phyloP scores from a whole-genome alignment of 2,888 invertebrate genomes.

The Schrankia costaestrigalis region DNA sequence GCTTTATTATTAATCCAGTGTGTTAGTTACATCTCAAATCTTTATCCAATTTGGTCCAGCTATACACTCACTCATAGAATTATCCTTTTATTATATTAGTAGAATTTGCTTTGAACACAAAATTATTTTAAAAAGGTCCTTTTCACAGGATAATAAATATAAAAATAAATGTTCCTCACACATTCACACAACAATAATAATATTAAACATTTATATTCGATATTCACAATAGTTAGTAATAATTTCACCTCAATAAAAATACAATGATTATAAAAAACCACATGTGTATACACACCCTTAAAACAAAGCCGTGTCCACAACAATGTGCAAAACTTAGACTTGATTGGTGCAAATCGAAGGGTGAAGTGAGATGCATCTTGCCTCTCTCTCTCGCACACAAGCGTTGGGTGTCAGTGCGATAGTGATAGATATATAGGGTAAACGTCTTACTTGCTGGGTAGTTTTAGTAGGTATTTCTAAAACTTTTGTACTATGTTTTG shows the following conservation, averaged over 20 bases:
- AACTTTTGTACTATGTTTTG: constrained; percentile 81
- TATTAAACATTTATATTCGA: too few species aligned
- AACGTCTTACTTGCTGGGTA: constrained; percentile 74
- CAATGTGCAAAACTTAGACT: constrained; percentile 27
- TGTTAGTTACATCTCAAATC: too few species aligned
- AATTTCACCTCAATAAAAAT: not conserved
- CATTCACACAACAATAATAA: too few species aligned
- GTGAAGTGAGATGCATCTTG: constrained; percentile 38
- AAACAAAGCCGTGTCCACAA: constrained; percentile 26
- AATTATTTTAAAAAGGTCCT: too few species aligned
- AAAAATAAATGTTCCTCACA: too few species aligned
- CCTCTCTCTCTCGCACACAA: constrained; percentile 59
- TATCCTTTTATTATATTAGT: too few species aligned
- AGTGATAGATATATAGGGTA: constrained; percentile 76
- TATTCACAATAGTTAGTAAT: too few species aligned
- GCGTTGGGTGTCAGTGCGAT: constrained; percentile 63
- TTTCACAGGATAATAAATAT: too few species aligned
- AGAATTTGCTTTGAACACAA: too few species aligned
- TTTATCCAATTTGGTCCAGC: too few species aligned
- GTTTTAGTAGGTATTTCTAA: constrained; percentile 76
- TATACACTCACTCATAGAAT: too few species aligned
- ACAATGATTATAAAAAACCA: constrained; percentile 1
- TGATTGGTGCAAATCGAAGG: constrained; percentile 59
- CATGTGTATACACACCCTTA: constrained; percentile 14
- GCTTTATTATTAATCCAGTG: too few species aligned